Evolutionary conservation across 2,113 vertebrate species (phyloP).

Genomic region (Pantherophis guttatus): DNA sequence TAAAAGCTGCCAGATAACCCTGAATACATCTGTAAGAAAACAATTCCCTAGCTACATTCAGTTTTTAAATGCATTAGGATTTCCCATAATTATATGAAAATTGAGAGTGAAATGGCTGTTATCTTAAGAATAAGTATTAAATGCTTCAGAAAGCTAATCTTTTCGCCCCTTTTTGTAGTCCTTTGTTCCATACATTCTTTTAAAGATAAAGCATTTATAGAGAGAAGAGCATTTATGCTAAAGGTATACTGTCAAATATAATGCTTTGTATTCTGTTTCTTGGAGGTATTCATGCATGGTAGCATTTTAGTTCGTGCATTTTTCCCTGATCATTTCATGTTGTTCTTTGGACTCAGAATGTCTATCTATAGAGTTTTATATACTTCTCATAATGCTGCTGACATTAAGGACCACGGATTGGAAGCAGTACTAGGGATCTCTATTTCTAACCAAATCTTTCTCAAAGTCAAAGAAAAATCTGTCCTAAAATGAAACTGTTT

Average conservation of each 20-base stretch:
- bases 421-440: background rate
- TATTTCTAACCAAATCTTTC: background rate
- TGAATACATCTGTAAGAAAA: constrained; percentile 41
- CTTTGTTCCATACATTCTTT: constrained; percentile 10
- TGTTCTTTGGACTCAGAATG: constrained; percentile 4
- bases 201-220: background rate
- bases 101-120: constrained; percentile 9
- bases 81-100: constrained; percentile 39
- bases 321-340: constrained; percentile 3
- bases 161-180: background rate
- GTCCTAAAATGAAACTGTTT: background rate
- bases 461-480: background rate
- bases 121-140: constrained; percentile 34
- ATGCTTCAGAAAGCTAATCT: background rate
- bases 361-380: constrained; percentile 11
- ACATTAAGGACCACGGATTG: background rate
- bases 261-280: constrained; percentile 27
- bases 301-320: constrained; percentile 6
- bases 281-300: background rate
- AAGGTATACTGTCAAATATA: background rate
- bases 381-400: constrained; percentile 8
- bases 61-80: constrained; percentile 41
- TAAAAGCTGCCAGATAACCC: constrained; percentile 34
- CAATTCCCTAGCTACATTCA: constrained; percentile 20
- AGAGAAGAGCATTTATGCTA: constrained; percentile 30